Evolutionary conservation across 2,113 vertebrate species (phyloP).

Genomic region (Gambusia holbrooki): DNA sequence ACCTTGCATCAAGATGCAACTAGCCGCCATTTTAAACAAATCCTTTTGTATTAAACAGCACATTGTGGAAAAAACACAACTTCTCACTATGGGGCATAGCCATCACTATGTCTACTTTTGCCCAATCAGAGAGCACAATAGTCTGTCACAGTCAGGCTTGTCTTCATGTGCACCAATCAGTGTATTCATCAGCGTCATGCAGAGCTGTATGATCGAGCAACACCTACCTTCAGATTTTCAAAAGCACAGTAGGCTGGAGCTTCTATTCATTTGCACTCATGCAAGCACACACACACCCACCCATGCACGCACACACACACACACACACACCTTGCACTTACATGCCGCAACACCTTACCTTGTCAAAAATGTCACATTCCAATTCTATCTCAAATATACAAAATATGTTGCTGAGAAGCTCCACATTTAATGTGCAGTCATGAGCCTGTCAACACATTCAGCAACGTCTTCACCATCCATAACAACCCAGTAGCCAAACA

Average conservation of each 20-base stretch:
- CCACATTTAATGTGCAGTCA: constrained; percentile 28
- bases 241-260: constrained; percentile 34
- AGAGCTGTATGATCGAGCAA: constrained; percentile 50
- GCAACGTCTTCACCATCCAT: constrained; percentile 32
- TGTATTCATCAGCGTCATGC: constrained; percentile 76
- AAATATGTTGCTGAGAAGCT: constrained; percentile 33
- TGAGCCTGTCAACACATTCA: constrained; percentile 38
- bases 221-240: constrained; percentile 70
- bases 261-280: constrained; percentile 40
- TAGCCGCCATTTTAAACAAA: constrained; percentile 21
- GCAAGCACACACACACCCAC: constrained; percentile 16
- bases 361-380: constrained; percentile 45
- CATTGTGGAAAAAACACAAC: constrained; percentile 31
- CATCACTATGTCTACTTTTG: constrained; percentile 55
- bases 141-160: constrained; percentile 47
- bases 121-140: constrained; percentile 74
- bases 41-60: constrained; percentile 46
- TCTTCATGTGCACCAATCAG: constrained; percentile 72
- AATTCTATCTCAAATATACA: constrained; percentile 35
- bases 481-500: constrained; percentile 49
- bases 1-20: constrained; percentile 53
- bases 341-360: constrained; percentile 67
- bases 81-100: constrained; percentile 52
- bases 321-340: constrained; percentile 19
- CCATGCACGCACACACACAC: constrained; percentile 10